Base-by-base conservation (phyloP, 2,888 invertebrate species). In the Camptogramma bilineatum region DNA sequence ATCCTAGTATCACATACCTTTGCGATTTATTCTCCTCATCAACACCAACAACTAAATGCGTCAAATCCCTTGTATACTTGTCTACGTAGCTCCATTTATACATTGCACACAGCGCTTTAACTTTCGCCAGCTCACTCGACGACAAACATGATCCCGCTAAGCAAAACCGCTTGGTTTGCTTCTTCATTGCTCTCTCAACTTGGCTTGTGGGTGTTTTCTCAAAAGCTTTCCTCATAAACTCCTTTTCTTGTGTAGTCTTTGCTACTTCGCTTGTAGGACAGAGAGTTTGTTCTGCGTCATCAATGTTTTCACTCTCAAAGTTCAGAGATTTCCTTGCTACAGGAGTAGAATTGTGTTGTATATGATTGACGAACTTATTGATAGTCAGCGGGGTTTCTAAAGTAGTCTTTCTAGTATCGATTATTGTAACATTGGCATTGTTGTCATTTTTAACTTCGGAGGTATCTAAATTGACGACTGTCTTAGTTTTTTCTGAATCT, bases 41-140 rank as follows among this genome's bases (percentile, higher is more conserved):
- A 4, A 91, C 90, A 44, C 84, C 79, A 7, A 93, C 91, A 53
- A 93, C 87, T 46, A 93, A 76, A 81, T 93, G 93, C 4, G 93
- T 91, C 60, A 93, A 62, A 8, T 88, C 85, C 9, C 78, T 80
- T 2, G 79, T 77, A 69, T 86, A 93, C 64, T 85, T 86, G 10
- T 90, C 86, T 0, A 82, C 72, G 66, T 82, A 89, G n/a, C 66
- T 80, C 93, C 82, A 81, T 51, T 79, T 78, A 8, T 71, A 78
- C 64, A 80, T 75, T 9, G 62, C 64, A 72, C 92, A 92, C 9
- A 91, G 70, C 7, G 64, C 42, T 70, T 85, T 89, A 0, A 92
- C 68, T 59, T 80, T 83, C 0, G 68, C 68, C 16, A 79, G 64
- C 74, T 92, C 87, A 19, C 52, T 46, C 0, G 77, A 7, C 0